Percentiles rank a stretch among this genome's conserved stretches.
Evolutionary conservation across 2,797 vertebrate genomes (phyloP).

Genomic region (Nothura maculosa): DNA sequence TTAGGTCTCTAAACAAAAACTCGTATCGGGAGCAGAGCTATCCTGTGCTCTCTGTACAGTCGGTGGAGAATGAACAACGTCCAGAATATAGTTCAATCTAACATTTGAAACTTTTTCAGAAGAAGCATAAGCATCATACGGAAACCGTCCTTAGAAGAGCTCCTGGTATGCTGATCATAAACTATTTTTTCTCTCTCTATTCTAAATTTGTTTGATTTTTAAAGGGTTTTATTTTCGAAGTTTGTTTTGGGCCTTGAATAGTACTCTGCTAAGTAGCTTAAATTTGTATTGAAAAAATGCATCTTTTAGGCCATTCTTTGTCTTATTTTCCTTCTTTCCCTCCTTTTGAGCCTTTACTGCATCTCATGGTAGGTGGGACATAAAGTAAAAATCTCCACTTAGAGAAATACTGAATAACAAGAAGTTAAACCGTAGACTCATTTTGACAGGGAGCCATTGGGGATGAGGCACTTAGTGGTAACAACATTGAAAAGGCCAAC

Average conservation of each 20-base stretch:
- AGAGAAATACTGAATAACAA: conserved; percentile 54
- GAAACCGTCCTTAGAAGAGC: neutral
- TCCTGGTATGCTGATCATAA: neutral
- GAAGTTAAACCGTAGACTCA: conserved; percentile 51
- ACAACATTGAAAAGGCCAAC: neutral
- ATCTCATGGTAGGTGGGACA: neutral
- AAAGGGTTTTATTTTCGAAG: neutral
- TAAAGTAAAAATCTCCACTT: conserved; percentile 54
- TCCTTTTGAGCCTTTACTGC: neutral
- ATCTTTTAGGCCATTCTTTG: neutral
- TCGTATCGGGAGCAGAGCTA: neutral
- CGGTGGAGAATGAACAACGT: neutral
- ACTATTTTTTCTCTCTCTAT: neutral
- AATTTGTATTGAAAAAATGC: neutral
- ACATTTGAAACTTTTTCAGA: neutral
- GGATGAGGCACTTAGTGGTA: conserved; percentile 17
- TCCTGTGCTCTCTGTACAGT: neutral
- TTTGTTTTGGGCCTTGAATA: neutral
- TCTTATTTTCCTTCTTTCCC: neutral
- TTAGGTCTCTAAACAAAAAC: neutral
- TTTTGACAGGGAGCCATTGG: conserved; percentile 30
- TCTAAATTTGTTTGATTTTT: neutral
- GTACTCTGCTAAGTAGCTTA: neutral
- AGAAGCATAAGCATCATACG: neutral
- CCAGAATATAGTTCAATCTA: neutral